Base-by-base conservation (phyloP, 1,140 invertebrate genomes). In the Brachionus sp. region DNA sequence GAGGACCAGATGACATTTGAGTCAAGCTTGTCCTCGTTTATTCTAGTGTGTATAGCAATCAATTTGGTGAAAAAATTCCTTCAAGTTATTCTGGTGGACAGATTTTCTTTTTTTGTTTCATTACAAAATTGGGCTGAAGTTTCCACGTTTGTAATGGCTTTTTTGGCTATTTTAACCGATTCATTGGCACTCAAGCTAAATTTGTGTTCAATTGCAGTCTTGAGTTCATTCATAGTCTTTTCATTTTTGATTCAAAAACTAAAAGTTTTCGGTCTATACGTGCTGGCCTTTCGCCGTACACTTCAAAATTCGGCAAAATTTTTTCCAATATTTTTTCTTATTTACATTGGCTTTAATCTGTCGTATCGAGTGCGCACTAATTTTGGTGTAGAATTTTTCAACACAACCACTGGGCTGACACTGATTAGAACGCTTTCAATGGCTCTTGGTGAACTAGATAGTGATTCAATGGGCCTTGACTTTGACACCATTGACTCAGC, bases 291-390 rank as follows among this genome's bases (percentile, higher is more conserved):
- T 66, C 13, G 77, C 2, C 77, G 77, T 3, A 80, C 77, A 9
- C 39, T 80, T 37, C 50, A 80, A 44, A 80, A 80, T 66, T 80
- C 77, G 37, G 77, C 77, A 7, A 80, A 62, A 80, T 80, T 80
- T 66, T 80, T 80, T 37, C 77, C 77, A 25, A 80, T 80, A 3
- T 80, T 80, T 80, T 66, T 80, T 25, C 29, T 80, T 0, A 80
- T 80, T 37, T 80, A 80, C 33, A 66, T 66, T 33, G 77, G 77
- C 19, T 80, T 80, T 42, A 80, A 80, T 66, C 35, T 80, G 25
- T 80, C 77, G 0, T 80, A 62, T 80, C 77, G 77, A 16, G 35
- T 80, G 37, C 46, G 77, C 12, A 80, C 77, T 33, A 57, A 80
- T 66, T 80, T 80, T 66, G 77, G 77, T 39, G 77, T 80, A 16